These are phyloP conservation scores for Pomacea maculata DNA, from an alignment of 1,140 invertebrate species.

Conservation along the genomic window DNA sequence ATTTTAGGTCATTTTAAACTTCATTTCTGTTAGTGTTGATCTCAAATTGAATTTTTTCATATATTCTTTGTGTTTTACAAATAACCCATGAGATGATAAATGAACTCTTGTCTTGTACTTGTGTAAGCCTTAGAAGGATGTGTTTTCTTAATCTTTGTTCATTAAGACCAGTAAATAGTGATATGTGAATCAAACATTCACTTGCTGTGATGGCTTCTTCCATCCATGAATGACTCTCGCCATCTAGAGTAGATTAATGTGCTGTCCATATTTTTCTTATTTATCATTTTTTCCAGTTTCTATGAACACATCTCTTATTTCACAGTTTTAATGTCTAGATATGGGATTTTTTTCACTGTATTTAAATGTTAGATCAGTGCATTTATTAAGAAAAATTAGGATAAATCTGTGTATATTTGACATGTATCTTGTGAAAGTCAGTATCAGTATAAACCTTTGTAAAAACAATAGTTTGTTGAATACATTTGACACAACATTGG, in stretches of 20 bases:
- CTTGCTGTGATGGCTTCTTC: background rate
- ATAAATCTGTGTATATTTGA: background rate
- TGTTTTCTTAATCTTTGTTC: conserved; percentile 66
- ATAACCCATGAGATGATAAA: background rate
- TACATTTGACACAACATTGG: background rate
- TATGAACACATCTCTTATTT: background rate
- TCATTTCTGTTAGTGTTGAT: too few species aligned
- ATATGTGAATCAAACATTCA: background rate
- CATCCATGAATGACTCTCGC: background rate
- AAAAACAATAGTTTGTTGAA: background rate
- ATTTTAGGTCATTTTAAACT: too few species aligned
- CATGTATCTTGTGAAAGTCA: background rate
- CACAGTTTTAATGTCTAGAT: background rate
- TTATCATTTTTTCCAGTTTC: background rate
- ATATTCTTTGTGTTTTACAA: background rate
- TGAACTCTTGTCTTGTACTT: conserved; percentile 84
- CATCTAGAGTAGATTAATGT: background rate
- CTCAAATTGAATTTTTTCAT: background rate
- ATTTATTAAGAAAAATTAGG: background rate
- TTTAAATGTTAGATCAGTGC: background rate
- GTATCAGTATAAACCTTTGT: too few species aligned
- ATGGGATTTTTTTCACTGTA: background rate
- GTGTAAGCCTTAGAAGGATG: conserved; percentile 84
- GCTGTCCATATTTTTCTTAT: background rate
- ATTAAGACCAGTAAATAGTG: background rate